phyloP scores from a whole-genome alignment of 2,797 vertebrate genomes.

The Selene dorsalis region DNA sequence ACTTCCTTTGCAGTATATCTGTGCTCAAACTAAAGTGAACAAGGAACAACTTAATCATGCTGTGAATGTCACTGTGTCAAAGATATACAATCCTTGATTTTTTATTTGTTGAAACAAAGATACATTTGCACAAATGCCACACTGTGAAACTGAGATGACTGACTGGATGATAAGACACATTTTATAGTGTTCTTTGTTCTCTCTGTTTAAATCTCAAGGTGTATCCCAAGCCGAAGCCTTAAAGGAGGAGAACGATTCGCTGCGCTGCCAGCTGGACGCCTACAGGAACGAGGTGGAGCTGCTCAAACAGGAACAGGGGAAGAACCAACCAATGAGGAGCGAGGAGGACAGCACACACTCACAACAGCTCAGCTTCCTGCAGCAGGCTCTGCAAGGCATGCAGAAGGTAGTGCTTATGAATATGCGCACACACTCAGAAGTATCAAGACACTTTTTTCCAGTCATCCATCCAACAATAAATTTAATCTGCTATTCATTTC shows the following conservation, averaged over 20 bases:
- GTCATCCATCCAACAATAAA: slow-evolving; percentile 5
- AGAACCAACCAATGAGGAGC: slow-evolving; percentile 82
- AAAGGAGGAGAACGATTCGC: slow-evolving; percentile 96
- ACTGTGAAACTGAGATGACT: not conserved
- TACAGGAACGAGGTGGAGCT: slow-evolving; percentile 96
- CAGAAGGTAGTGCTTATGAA: slow-evolving; percentile 86
- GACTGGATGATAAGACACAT: not conserved
- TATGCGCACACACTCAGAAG: not conserved
- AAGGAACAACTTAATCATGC: not conserved
- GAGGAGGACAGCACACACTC: slow-evolving; percentile 92
- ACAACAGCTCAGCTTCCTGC: slow-evolving; percentile 93
- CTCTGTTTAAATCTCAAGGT: slow-evolving; percentile 59
- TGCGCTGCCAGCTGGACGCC: slow-evolving; percentile 95
- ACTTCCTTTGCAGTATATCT: not conserved
- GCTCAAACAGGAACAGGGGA: slow-evolving; percentile 94
- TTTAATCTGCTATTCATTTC: not conserved
- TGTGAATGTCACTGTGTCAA: slow-evolving; percentile 10
- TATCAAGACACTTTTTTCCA: not conserved
- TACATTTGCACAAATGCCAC: not conserved
- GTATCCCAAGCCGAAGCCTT: slow-evolving; percentile 91
- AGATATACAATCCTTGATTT: not conserved
- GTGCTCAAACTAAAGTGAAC: slow-evolving; percentile 11
- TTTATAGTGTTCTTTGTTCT: not conserved
- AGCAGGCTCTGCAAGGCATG: slow-evolving; percentile 96
- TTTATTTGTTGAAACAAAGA: not conserved